Evolutionary conservation across 2,797 vertebrate species (phyloP).

Genomic region (Acanthurus lineatus): DNA sequence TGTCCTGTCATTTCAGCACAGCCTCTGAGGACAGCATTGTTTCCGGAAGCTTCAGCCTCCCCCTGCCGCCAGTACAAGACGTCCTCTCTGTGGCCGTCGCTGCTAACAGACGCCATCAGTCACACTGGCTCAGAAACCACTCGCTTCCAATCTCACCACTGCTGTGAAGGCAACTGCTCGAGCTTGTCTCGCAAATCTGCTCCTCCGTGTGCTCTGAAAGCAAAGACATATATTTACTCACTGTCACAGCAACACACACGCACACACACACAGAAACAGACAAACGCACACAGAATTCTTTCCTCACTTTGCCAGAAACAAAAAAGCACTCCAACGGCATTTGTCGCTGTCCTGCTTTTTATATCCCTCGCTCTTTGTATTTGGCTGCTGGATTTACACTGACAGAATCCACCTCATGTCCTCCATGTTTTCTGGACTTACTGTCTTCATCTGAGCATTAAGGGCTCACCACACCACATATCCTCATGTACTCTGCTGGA

Average conservation of each 20-base stretch:
- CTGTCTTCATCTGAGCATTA: conserved; percentile 67
- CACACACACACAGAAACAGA: conserved; percentile 20
- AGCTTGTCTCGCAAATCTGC: conserved; percentile 83
- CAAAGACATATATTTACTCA: conserved; percentile 77
- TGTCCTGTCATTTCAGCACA: conserved; percentile 66
- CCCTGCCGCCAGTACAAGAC: conserved; percentile 68
- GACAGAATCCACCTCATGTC: conserved; percentile 73
- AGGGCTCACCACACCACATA: conserved; percentile 52
- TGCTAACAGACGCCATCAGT: conserved; percentile 81
- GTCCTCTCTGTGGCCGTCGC: conserved; percentile 69
- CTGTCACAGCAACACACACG: conserved; percentile 50
- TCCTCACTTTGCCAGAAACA: conserved; percentile 58
- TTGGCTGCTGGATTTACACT: conserved; percentile 64
- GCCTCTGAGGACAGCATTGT: conserved; percentile 54
- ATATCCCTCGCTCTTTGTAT: conserved; percentile 62
- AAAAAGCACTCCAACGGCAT: conserved; percentile 53
- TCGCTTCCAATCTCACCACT: conserved; percentile 80
- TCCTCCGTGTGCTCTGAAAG: conserved; percentile 77
- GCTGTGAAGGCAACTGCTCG: conserved; percentile 84
- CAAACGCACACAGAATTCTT: conserved; percentile 42
- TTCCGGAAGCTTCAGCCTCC: conserved; percentile 64
- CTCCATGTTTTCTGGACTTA: conserved; percentile 67
- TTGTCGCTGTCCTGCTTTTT: conserved; percentile 71
- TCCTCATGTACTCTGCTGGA: conserved; percentile 34
- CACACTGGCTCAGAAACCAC: conserved; percentile 78